These are phyloP conservation scores for Drosophila fungiperda DNA, from an alignment of 2,888 invertebrate genomes.

Conservation along the genomic window DNA sequence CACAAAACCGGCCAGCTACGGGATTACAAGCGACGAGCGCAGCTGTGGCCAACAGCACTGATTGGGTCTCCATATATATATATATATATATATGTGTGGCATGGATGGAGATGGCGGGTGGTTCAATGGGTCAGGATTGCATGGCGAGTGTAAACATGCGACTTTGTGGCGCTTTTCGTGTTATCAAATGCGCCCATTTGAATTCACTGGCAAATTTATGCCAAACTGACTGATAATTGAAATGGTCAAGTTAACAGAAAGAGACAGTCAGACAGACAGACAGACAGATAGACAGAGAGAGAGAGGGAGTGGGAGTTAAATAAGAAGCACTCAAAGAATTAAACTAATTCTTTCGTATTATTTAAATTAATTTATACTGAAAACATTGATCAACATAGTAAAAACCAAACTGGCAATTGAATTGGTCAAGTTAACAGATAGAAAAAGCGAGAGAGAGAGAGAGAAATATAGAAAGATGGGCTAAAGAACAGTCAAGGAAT, in stretches of 20 bases:
- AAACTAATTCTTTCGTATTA: neutral
- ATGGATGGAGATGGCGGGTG: neutral
- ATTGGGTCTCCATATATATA: conserved; percentile 26
- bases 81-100: neutral
- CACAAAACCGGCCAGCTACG: conserved; percentile 26
- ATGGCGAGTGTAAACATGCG: conserved; percentile 71
- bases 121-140: conserved; percentile 31
- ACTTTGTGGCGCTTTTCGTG: conserved; percentile 71
- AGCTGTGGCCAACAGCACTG: conserved; percentile 61
- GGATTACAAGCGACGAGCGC: conserved; percentile 74
- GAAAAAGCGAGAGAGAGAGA: neutral
- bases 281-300: neutral
- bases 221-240: conserved; percentile 66
- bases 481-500: neutral
- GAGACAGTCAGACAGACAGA: neutral
- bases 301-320: too few relatives aligned
- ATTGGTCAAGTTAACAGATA: neutral
- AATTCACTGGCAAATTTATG: conserved; percentile 60
- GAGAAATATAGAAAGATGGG: neutral
- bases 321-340: neutral
- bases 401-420: neutral
- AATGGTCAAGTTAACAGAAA: conserved; percentile 34
- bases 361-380: neutral
- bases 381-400: neutral
- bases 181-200: conserved; percentile 68